phyloP scores from a whole-genome alignment of 2,888 invertebrate species.

The Acleris emargana region DNA sequence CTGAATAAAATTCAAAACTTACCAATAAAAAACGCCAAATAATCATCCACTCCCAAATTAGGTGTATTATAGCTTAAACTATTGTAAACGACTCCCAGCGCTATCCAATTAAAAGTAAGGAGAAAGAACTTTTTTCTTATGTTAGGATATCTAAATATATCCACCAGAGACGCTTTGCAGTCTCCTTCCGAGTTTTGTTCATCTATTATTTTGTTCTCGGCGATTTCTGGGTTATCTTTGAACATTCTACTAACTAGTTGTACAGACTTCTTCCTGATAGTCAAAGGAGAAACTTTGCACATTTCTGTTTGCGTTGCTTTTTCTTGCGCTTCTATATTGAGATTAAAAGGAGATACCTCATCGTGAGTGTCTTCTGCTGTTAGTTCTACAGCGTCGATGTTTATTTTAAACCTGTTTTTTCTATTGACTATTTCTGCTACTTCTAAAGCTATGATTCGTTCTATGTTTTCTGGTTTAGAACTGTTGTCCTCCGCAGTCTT shows the following conservation, averaged over 20 bases:
- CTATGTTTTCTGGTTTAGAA: conserved; percentile 53
- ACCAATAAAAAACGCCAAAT: conserved; percentile 87
- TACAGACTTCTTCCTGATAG: conserved; percentile 66
- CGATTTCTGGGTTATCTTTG: conserved; percentile 51
- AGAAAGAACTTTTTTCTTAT: conserved; percentile 86
- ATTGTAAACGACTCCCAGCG: conserved; percentile 87
- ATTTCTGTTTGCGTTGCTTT: conserved; percentile 64
- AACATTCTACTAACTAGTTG: conserved; percentile 68
- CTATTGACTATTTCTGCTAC: conserved; percentile 65
- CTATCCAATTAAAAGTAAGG: conserved; percentile 86
- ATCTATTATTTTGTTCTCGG: conserved; percentile 67
- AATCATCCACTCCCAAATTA: conserved; percentile 87
- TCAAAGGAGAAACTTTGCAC: conserved; percentile 55
- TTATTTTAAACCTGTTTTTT: conserved; percentile 51
- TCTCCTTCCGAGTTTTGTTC: conserved; percentile 75
- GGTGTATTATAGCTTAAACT: conserved; percentile 87
- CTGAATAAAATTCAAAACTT: conserved; percentile 44
- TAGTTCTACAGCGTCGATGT: conserved; percentile 41
- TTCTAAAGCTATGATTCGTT: conserved; percentile 63
- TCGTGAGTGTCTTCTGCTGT: conserved; percentile 46
- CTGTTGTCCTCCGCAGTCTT: conserved; percentile 49
- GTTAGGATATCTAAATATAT: conserved; percentile 86
- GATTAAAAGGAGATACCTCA: conserved; percentile 52
- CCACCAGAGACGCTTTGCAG: conserved; percentile 84
- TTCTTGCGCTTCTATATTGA: conserved; percentile 51